Conservation (phyloP, 2,888 invertebrate genomes). For the Andrena camellia region DNA sequence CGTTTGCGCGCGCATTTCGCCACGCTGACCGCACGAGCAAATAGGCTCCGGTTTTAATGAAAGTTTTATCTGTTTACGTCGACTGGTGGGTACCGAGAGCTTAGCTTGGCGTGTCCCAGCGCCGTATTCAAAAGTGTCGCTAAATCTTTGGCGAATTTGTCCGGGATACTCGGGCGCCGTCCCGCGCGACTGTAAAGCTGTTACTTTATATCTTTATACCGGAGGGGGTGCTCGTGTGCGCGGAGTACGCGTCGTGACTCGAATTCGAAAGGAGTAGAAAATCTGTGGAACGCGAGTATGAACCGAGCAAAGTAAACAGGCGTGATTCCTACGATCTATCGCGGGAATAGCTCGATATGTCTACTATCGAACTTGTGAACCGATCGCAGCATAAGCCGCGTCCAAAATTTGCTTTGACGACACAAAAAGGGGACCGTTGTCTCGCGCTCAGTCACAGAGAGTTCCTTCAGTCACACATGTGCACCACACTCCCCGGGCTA, state of each 20-base stretch:
- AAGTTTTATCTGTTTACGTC: slow-evolving; percentile 47
- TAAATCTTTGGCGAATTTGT: slow-evolving; percentile 45
- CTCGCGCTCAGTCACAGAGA: background rate
- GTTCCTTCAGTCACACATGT: slow-evolving; percentile 74
- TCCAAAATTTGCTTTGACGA: background rate
- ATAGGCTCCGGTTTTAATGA: slow-evolving; percentile 49
- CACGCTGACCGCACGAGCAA: slow-evolving; percentile 30
- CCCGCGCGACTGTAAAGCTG: slow-evolving; percentile 7
- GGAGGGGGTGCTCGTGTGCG: background rate
- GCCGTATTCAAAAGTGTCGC: slow-evolving; percentile 33
- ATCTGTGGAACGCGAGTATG: background rate
- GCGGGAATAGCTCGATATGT: background rate
- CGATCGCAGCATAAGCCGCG: background rate
- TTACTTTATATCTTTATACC: slow-evolving; percentile 18
- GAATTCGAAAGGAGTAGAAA: background rate
- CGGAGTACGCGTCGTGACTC: background rate
- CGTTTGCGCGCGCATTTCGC: slow-evolving; percentile 53
- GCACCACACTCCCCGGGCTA: slow-evolving; percentile 80
- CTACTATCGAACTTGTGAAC: background rate
- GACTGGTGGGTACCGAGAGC: background rate
- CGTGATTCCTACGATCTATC: no score
- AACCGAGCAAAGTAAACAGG: background rate
- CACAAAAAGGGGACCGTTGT: background rate
- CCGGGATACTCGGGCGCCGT: slow-evolving; percentile 12
- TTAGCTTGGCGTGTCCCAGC: background rate